Conservation (phyloP, 1,140 invertebrate genomes). For the Lanistes nyassanus region DNA sequence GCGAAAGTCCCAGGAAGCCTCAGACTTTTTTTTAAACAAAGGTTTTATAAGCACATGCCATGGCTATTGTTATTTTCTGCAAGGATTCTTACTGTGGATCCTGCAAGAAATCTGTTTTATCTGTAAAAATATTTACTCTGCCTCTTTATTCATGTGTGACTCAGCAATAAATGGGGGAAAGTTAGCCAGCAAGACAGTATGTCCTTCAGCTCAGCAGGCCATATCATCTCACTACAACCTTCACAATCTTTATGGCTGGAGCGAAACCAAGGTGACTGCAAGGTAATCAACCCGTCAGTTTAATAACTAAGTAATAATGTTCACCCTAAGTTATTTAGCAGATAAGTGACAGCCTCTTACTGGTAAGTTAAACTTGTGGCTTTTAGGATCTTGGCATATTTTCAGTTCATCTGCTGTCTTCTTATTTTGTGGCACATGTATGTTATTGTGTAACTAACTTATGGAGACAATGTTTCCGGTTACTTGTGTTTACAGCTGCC, state of each 20-base stretch:
- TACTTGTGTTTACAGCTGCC: conserved; percentile 39
- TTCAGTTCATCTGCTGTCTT: neutral
- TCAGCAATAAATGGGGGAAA: conserved; percentile 49
- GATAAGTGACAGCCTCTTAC: too few relatives aligned
- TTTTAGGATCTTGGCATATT: neutral
- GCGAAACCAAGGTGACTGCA: conserved; percentile 77
- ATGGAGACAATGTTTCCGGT: too few relatives aligned
- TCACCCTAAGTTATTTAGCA: too few relatives aligned
- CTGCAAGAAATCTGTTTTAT: neutral
- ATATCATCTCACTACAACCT: conserved; percentile 64
- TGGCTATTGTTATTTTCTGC: too few relatives aligned
- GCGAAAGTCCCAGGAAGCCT: too few relatives aligned
- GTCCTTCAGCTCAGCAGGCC: conserved; percentile 82
- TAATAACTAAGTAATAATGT: too few relatives aligned
- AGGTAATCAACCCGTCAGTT: neutral
- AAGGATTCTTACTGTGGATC: neutral
- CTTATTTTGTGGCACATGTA: neutral
- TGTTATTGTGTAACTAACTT: neutral
- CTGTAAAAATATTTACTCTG: neutral
- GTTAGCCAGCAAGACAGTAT: conserved; percentile 80
- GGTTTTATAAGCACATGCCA: too few relatives aligned
- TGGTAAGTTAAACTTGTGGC: too few relatives aligned
- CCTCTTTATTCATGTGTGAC: neutral
- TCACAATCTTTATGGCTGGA: conserved; percentile 82
- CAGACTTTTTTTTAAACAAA: too few relatives aligned